phyloP scores from a whole-genome alignment of 2,797 vertebrate species.

The Diplodus puntazzo region DNA sequence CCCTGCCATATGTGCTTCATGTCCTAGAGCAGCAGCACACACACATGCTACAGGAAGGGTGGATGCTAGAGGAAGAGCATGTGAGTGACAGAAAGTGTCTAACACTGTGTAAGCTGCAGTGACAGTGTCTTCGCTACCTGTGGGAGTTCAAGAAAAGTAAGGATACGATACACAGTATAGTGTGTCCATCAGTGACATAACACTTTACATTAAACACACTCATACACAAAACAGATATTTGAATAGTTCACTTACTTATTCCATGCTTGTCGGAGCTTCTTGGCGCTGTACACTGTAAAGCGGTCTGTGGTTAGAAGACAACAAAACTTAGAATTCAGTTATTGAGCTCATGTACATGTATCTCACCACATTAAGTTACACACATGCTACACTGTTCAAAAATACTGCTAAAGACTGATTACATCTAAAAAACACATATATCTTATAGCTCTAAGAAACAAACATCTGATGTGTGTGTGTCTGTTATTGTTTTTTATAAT shows the following conservation, averaged over 20 bases:
- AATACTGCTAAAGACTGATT: no score
- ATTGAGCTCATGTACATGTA: background rate
- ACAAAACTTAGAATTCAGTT: constrained; percentile 23
- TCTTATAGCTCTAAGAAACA: no score
- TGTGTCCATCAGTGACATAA: constrained; percentile 17
- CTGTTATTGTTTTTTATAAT: no score
- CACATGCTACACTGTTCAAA: background rate
- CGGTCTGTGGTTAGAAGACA: constrained; percentile 88
- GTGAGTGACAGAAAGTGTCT: background rate
- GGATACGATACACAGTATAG: background rate
- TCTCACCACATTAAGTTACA: background rate
- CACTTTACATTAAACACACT: background rate
- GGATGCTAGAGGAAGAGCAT: background rate
- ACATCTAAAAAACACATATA: no score
- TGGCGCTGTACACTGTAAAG: constrained; percentile 94
- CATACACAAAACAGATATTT: background rate
- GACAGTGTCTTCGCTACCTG: background rate
- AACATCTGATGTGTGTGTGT: no score
- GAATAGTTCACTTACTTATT: constrained; percentile 92
- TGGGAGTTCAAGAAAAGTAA: constrained; percentile 1
- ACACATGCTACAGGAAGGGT: constrained; percentile 24
- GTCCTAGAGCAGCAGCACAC: constrained; percentile 26
- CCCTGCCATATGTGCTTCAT: constrained; percentile 23
- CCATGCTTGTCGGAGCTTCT: constrained; percentile 97
- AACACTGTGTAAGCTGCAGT: constrained; percentile 5